Evolutionary conservation across 2,888 invertebrate species (phyloP).

Genomic region (Pollenia griseotomentosa): DNA sequence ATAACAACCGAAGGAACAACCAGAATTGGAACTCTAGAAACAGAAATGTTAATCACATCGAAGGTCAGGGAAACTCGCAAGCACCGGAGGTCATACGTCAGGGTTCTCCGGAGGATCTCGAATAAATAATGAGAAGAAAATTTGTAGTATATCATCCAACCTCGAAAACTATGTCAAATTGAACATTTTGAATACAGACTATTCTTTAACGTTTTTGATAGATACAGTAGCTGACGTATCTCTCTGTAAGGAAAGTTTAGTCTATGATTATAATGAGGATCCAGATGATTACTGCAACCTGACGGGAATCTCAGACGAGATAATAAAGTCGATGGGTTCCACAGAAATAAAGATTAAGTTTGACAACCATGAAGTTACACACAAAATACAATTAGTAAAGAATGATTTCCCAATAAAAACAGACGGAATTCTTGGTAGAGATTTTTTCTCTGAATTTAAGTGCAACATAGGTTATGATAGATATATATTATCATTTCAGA

Average conservation of each 20-base stretch:
- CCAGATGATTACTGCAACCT: conserved; percentile 24
- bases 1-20: not conserved
- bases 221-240: conserved; percentile 47
- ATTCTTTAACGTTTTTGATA: conserved; percentile 16
- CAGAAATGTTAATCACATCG: not conserved
- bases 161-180: conserved; percentile 34
- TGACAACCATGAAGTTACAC: not conserved
- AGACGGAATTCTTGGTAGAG: conserved; percentile 59
- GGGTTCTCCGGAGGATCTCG: conserved; percentile 1
- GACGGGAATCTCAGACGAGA: conserved; percentile 35
- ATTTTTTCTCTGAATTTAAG: conserved; percentile 42
- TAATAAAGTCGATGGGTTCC: conserved; percentile 32
- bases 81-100: conserved; percentile 12
- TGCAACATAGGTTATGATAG: too few species aligned
- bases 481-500: too few species aligned
- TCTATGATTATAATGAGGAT: conserved; percentile 22
- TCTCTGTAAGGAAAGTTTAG: conserved; percentile 35
- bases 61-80: conserved; percentile 8
- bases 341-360: conserved; percentile 20
- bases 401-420: conserved; percentile 48
- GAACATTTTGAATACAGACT: not conserved
- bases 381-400: conserved; percentile 33
- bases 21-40: not conserved
- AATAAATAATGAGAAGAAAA: conserved; percentile 11
- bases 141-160: conserved; percentile 2